phyloP scores from a whole-genome alignment of 1,140 invertebrate genomes.

The Latrodectus geometricus region DNA sequence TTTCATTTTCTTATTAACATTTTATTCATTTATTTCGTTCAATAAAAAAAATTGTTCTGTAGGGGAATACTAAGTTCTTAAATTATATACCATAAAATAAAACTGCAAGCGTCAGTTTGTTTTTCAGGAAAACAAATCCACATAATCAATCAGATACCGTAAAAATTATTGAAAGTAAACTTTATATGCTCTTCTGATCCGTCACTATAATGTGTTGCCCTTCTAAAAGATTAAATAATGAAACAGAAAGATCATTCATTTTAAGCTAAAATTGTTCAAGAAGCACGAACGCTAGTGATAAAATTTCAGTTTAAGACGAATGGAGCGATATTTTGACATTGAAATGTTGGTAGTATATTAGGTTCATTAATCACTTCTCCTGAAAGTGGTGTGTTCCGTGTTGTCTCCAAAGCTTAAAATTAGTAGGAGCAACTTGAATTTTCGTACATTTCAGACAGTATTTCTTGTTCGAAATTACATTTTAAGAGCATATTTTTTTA shows the following conservation, averaged over 20 bases:
- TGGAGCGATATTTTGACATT: conserved; percentile 35
- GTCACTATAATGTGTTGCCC: conserved; percentile 1
- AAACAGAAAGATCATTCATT: conserved; percentile 39
- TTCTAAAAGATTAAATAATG: conserved; percentile 37
- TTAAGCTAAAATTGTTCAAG: conserved; percentile 47
- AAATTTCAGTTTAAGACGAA: conserved; percentile 41
- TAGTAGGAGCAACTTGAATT: too few species aligned
- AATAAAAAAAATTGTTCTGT: too few species aligned
- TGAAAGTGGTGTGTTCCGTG: not conserved
- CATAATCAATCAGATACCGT: not conserved
- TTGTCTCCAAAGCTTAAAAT: too few species aligned
- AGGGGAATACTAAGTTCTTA: too few species aligned
- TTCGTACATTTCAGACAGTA: too few species aligned
- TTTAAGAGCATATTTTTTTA: too few species aligned
- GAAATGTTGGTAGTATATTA: conserved; percentile 38
- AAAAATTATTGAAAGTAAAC: conserved; percentile 32
- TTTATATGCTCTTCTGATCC: not conserved
- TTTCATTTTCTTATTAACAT: too few species aligned
- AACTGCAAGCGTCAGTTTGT: too few species aligned
- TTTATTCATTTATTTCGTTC: too few species aligned
- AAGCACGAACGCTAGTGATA: conserved; percentile 32
- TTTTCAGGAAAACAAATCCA: not conserved
- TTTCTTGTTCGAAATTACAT: too few species aligned
- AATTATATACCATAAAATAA: too few species aligned
- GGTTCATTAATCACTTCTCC: conserved; percentile 39